phyloP scores from a whole-genome alignment of 2,113 vertebrate species.

The Erinaceus europaeus region DNA sequence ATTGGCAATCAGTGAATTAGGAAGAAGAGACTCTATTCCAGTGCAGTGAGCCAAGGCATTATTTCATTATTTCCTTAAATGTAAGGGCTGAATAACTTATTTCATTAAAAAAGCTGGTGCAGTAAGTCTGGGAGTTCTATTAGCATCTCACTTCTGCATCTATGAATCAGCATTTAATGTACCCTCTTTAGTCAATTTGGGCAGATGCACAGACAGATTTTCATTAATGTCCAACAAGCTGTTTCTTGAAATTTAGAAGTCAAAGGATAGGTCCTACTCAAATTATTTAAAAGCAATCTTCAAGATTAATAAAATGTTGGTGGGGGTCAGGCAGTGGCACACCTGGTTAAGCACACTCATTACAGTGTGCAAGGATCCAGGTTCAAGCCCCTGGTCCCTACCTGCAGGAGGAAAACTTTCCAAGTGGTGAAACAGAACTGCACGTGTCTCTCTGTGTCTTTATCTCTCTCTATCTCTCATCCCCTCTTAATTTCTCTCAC shows the following conservation, averaged over 20 bases:
- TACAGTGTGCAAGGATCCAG: no score
- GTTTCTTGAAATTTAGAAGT: conserved; percentile 58
- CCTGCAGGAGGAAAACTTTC: no score
- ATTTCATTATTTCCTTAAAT: conserved; percentile 77
- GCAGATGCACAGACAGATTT: conserved; percentile 72
- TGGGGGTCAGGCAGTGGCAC: no score
- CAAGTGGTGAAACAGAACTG: no score
- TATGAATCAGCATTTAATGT: conserved; percentile 78
- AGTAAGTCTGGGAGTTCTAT: conserved; percentile 69
- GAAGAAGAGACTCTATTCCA: conserved; percentile 60
- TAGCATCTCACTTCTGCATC: conserved; percentile 77
- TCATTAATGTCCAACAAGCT: conserved; percentile 64
- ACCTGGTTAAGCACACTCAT: no score
- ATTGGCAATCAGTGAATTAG: conserved; percentile 72
- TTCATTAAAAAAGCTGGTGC: conserved; percentile 77
- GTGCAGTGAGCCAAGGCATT: conserved; percentile 53
- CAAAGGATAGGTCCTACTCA: conserved; percentile 43
- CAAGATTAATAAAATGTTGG: conserved; percentile 52
- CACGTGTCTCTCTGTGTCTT: no score
- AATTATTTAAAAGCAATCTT: conserved; percentile 62
- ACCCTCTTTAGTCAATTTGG: conserved; percentile 75
- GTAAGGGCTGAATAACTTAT: conserved; percentile 74
- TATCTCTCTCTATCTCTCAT: no score
- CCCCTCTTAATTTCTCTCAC: no score
- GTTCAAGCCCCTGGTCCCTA: no score